phyloP scores from a whole-genome alignment of 2,797 vertebrate species.

The Ficedula albicollis region DNA sequence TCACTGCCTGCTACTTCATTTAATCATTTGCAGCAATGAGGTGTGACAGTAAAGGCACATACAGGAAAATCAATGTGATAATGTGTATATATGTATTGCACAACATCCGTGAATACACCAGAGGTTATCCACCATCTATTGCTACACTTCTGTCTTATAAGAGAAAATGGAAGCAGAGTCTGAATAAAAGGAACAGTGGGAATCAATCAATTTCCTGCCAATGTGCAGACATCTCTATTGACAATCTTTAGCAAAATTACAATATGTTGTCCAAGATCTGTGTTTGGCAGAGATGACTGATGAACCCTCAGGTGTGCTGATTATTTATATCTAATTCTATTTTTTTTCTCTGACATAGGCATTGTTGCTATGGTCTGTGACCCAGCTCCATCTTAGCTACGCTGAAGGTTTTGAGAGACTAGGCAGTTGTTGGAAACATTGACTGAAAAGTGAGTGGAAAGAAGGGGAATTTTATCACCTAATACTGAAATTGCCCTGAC shows the following conservation, averaged over 20 bases:
- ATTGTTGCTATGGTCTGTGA: neutral
- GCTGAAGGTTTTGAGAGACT: neutral
- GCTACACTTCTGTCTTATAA: neutral
- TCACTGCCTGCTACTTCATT: neutral
- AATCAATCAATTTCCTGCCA: neutral
- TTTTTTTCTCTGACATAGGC: neutral
- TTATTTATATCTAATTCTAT: neutral
- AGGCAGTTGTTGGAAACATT: neutral
- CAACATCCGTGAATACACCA: rapidly evolving
- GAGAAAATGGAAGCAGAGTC: neutral
- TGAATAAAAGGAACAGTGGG: neutral
- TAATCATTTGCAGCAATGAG: neutral
- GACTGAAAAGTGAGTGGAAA: neutral
- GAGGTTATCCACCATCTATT: neutral
- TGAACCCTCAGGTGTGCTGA: neutral
- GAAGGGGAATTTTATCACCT: neutral
- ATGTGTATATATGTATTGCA: neutral
- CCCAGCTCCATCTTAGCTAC: neutral
- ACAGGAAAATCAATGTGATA: neutral
- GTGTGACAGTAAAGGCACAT: neutral
- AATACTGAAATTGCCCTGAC: conserved; percentile 21
- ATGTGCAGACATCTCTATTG: neutral
- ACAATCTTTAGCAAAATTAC: neutral
- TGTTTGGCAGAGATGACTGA: neutral
- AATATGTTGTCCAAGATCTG: neutral